A percentile compares a stretch with the other conserved stretches of the same genome.
Evolutionary conservation across 2,888 invertebrate genomes (phyloP).

Genomic region (Acrobeloides nanus): DNA sequence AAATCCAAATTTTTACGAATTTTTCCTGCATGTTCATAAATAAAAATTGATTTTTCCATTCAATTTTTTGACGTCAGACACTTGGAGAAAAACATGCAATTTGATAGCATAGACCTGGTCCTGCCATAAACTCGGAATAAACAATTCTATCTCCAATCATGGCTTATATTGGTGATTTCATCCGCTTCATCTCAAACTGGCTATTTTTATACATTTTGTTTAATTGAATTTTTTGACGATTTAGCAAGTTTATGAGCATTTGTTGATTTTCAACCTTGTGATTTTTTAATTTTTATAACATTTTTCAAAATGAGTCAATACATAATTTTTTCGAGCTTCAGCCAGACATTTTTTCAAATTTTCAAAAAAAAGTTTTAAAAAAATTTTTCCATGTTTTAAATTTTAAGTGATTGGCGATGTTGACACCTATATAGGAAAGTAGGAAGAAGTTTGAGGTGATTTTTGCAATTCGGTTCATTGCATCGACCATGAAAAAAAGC

Average conservation of each 20-base stretch:
- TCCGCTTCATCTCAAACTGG: background rate
- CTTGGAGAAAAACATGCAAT: no score
- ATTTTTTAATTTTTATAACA: constrained; percentile 5
- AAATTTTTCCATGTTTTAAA: no score
- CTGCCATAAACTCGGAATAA: background rate
- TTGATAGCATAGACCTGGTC: no score
- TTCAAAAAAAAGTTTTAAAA: background rate
- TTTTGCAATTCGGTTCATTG: constrained; percentile 87
- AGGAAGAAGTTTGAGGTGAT: constrained; percentile 92
- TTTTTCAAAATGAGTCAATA: no score
- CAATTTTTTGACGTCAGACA: no score
- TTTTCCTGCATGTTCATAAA: background rate
- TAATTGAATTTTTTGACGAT: background rate
- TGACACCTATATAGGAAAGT: constrained; percentile 88
- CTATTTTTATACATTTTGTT: constrained; percentile 2
- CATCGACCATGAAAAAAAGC: constrained; percentile 79
- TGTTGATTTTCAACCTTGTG: background rate
- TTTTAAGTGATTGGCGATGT: no score
- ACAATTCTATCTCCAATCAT: background rate
- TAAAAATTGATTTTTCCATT: constrained; percentile 1
- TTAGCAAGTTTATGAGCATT: background rate
- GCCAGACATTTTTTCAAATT: background rate
- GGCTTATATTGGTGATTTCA: background rate
- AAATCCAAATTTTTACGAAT: background rate
- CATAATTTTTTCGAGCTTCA: background rate